A percentile compares a stretch with the other conserved stretches of the same genome.
phyloP scores from a whole-genome alignment of 1,140 invertebrate species.

The Odontomachus brunneus region DNA sequence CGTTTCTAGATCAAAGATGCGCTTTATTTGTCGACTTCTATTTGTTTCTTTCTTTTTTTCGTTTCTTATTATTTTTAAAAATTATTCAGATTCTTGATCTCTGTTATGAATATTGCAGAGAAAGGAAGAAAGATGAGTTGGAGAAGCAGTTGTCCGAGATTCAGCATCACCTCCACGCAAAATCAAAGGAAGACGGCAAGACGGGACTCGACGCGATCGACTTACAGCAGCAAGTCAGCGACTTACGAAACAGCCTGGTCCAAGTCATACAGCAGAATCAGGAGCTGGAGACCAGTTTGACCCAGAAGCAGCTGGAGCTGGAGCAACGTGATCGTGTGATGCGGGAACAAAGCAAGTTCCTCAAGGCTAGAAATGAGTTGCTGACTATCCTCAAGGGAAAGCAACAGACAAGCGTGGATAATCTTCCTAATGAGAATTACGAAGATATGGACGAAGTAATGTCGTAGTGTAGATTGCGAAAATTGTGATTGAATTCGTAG shows the following conservation, averaged over 20 bases:
- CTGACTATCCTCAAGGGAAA: slow-evolving; percentile 76
- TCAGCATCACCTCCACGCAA: slow-evolving; percentile 52
- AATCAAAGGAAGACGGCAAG: slow-evolving; percentile 68
- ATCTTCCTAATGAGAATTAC: slow-evolving; percentile 29
- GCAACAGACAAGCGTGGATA: slow-evolving; percentile 37
- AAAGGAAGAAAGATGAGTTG: slow-evolving; percentile 67
- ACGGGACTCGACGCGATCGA: slow-evolving; percentile 58
- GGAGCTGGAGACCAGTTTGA: slow-evolving; percentile 83
- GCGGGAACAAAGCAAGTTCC: slow-evolving; percentile 84
- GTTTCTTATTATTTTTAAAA: not conserved
- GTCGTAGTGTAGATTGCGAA: too few relatives aligned
- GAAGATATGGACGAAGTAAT: slow-evolving; percentile 55
- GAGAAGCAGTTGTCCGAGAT: slow-evolving; percentile 71
- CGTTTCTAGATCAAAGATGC: not conserved
- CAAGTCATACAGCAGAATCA: slow-evolving; percentile 83
- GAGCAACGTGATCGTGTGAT: slow-evolving; percentile 86
- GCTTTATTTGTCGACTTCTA: not conserved
- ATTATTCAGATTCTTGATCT: slow-evolving; percentile 2
- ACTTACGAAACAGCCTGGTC: slow-evolving; percentile 81
- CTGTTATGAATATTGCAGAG: slow-evolving; percentile 52
- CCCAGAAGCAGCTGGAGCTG: slow-evolving; percentile 84
- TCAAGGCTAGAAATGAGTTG: slow-evolving; percentile 85
- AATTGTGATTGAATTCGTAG: too few relatives aligned
- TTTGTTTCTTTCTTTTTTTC: not conserved
- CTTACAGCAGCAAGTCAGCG: slow-evolving; percentile 81